Base-by-base conservation (phyloP, 2,113 vertebrate species). In the Festucalex cinctus region DNA sequence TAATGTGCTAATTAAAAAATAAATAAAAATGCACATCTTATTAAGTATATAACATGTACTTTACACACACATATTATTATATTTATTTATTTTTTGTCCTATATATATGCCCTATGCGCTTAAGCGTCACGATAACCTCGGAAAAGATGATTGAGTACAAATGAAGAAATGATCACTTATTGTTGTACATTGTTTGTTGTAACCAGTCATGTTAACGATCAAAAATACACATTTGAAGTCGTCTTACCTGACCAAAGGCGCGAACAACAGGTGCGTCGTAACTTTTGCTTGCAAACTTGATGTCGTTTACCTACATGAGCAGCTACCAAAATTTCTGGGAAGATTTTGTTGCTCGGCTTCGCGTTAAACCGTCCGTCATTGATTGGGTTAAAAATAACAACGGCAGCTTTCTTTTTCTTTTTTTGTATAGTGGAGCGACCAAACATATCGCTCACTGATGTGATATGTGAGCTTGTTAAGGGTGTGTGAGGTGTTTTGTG, bases 211-310 rank as follows among this genome's bases (percentile, higher is more conserved):
- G 3, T 22, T 10, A 22, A 22, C 14, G 3, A 39, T 5, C 58
- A 3, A n/a, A 24, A 28, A 16, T n/a, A 3, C 0, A 26, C 22
- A 22, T 26, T 60, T 54, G 0, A 57, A 70, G 10, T 35, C 57
- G 26, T 66, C 87, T 86, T 88, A 89, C 87, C 86, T 81, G 79
- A 69, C 46, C 62, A 69, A 68, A 74, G 70, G 59, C n/a, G 28
- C 51, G 61, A 77, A 56, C 62, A 76, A 26, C 0, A 9, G 66
- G 51, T 35, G 36, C 3, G 65, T 71, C 60, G 54, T 78, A 46
- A 56, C 79, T 14, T 73, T 81, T 65, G 68, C 83, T 71, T 1
- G 46, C 48, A 73, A 67, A 69, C 2, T 26, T 59, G 51, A 69
- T 24, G 46, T 63, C 26, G 63, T 9, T 68, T 43, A 36, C 61